Conservation (phyloP, 2,797 vertebrate species). For the Aulostomus chinensis region DNA sequence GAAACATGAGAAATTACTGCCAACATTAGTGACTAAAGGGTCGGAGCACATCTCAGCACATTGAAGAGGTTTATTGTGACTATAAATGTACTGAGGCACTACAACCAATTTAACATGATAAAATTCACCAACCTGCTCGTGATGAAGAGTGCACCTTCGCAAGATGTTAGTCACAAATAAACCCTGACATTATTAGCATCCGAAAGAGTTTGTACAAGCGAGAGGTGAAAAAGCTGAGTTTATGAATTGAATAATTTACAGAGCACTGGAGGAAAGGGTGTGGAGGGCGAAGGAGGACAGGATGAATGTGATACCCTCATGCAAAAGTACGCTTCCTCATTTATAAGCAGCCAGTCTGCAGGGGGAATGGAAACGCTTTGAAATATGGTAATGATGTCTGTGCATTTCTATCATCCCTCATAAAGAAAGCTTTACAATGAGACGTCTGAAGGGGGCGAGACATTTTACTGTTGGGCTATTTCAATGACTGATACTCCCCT, state of each 20-base stretch:
- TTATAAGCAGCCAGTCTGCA: conserved; percentile 44
- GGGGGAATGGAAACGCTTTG: conserved; percentile 37
- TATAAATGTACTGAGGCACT: conserved; percentile 5
- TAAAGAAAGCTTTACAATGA: conserved; percentile 58
- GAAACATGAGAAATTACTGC: no score
- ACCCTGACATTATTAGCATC: conserved; percentile 11
- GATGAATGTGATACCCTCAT: conserved; percentile 41
- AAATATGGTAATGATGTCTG: conserved; percentile 56
- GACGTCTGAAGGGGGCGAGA: conserved; percentile 53
- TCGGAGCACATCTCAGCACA: no score
- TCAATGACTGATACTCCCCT: conserved; percentile 59
- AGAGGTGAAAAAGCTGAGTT: conserved; percentile 29
- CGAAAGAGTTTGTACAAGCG: conserved; percentile 24
- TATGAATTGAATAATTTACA: conserved; percentile 49
- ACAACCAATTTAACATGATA: conserved; percentile 15
- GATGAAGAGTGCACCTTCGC: conserved; percentile 15
- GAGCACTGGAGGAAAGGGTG: conserved; percentile 40
- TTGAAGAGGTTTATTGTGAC: conserved; percentile 8
- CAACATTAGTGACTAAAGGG: no score
- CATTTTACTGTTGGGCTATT: conserved; percentile 56
- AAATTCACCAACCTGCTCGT: conserved; percentile 23
- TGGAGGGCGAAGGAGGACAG: conserved; percentile 15
- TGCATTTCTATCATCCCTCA: conserved; percentile 48
- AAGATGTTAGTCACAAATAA: conserved; percentile 9
- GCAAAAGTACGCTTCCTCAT: conserved; percentile 49